Conservation (phyloP, 1,140 invertebrate genomes). For the Callitettix versicolor region DNA sequence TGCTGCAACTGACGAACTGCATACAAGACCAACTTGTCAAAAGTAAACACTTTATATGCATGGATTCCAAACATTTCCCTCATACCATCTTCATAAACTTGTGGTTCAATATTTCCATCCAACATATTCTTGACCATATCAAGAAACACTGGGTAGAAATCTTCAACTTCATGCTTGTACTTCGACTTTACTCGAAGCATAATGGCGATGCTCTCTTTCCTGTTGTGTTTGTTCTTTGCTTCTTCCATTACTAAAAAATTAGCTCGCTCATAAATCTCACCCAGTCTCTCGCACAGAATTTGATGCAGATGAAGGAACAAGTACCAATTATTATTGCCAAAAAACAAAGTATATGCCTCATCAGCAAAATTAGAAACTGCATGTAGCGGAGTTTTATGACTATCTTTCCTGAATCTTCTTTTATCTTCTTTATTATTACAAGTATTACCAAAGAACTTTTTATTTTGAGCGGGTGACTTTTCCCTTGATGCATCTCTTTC, state of each 20-base stretch:
- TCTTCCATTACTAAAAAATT: conserved; percentile 62
- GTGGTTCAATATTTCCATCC: conserved; percentile 89
- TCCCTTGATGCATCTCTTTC: conserved; percentile 58
- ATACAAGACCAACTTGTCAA: conserved; percentile 87
- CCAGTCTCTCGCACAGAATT: conserved; percentile 83
- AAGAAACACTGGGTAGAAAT: conserved; percentile 84
- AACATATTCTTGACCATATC: conserved; percentile 92
- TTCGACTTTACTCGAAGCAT: conserved; percentile 78
- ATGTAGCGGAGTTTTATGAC: no score
- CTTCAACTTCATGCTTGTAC: conserved; percentile 51
- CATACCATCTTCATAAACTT: conserved; percentile 85
- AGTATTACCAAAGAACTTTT: conserved; percentile 6
- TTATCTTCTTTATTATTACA: not conserved
- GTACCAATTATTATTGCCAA: conserved; percentile 87
- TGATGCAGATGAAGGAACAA: conserved; percentile 91
- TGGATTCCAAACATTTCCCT: conserved; percentile 97
- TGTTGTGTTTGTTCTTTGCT: conserved; percentile 40
- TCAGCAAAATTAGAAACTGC: conserved; percentile 30
- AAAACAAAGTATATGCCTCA: conserved; percentile 70
- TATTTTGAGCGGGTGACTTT: conserved; percentile 20
- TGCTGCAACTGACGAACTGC: conserved; percentile 72
- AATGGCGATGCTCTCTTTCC: conserved; percentile 72
- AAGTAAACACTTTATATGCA: conserved; percentile 86
- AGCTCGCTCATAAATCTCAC: conserved; percentile 66
- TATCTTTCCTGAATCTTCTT: not conserved